These are phyloP conservation scores for Gymnodraco acuticeps DNA, from an alignment of 2,797 vertebrate genomes.

Conservation along the genomic window DNA sequence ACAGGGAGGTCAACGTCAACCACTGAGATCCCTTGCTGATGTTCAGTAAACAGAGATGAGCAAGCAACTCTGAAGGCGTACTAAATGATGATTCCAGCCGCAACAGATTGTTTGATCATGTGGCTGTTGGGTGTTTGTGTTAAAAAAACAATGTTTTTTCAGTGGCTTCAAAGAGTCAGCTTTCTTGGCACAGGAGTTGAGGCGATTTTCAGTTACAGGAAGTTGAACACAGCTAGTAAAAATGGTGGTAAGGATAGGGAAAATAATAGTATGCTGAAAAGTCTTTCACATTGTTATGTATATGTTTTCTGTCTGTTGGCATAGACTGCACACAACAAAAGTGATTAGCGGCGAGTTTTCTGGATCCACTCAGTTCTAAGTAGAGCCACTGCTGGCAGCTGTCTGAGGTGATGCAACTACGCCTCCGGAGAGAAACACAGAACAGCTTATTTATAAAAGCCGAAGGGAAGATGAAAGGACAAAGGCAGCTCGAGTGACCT, in stretches of 20 bases:
- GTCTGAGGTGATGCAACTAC: conserved; percentile 73
- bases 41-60: conserved; percentile 24
- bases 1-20: conserved; percentile 3
- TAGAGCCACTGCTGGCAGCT: conserved; percentile 57
- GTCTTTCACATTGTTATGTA: neutral
- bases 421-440: conserved; percentile 62
- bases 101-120: conserved; percentile 13
- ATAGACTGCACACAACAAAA: conserved; percentile 48
- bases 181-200: conserved; percentile 20
- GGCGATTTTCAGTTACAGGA: neutral
- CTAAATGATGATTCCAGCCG: conserved; percentile 25
- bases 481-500: conserved; percentile 69
- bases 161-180: neutral
- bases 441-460: conserved; percentile 72
- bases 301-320: conserved; percentile 26
- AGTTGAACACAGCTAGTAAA: conserved; percentile 4
- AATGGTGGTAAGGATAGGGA: neutral
- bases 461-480: conserved; percentile 79
- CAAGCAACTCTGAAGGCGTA: conserved; percentile 16
- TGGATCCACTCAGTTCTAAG: conserved; percentile 63
- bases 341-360: conserved; percentile 63
- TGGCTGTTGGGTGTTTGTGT: conserved; percentile 5
- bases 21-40: conserved; percentile 15
- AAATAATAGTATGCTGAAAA: conserved; percentile 11
- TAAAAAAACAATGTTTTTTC: neutral